These are phyloP conservation scores for Caenorhabditis brenneri DNA, from an alignment of 1,140 invertebrate genomes.

Conservation along the genomic window DNA sequence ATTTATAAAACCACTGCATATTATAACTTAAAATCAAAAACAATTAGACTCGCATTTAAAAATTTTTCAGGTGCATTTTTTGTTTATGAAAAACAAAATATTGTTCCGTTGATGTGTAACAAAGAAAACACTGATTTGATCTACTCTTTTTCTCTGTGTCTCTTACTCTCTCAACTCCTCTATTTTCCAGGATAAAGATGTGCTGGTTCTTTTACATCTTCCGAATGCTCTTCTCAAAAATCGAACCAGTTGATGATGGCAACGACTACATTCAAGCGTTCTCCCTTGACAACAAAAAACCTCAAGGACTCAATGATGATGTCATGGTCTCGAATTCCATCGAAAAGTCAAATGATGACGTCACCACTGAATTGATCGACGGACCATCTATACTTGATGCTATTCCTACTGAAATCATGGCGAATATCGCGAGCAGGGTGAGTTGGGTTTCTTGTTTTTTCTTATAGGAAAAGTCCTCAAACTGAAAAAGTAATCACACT, in stretches of 20 bases:
- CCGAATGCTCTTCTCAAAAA: background rate
- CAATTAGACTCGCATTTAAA: too few relatives aligned
- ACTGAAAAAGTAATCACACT: too few relatives aligned
- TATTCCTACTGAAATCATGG: background rate
- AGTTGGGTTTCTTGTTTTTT: background rate
- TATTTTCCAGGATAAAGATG: background rate
- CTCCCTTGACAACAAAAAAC: background rate
- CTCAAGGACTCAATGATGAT: too few relatives aligned
- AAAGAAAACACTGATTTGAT: too few relatives aligned
- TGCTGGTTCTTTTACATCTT: background rate
- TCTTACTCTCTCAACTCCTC: background rate
- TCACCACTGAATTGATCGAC: background rate
- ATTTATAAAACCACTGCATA: too few relatives aligned
- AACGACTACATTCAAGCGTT: background rate
- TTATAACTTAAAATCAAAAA: too few relatives aligned
- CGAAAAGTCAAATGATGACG: background rate
- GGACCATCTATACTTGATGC: background rate
- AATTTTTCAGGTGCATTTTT: too few relatives aligned
- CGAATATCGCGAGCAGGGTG: background rate
- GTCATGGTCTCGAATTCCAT: too few relatives aligned
- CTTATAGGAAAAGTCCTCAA: too few relatives aligned
- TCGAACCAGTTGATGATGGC: background rate
- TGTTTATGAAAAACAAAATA: too few relatives aligned
- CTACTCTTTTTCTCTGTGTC: too few relatives aligned
- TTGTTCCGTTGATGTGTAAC: too few relatives aligned